Evolutionary conservation across 2,888 invertebrate genomes (phyloP).

Genomic region (Trissolcus japonicus): DNA sequence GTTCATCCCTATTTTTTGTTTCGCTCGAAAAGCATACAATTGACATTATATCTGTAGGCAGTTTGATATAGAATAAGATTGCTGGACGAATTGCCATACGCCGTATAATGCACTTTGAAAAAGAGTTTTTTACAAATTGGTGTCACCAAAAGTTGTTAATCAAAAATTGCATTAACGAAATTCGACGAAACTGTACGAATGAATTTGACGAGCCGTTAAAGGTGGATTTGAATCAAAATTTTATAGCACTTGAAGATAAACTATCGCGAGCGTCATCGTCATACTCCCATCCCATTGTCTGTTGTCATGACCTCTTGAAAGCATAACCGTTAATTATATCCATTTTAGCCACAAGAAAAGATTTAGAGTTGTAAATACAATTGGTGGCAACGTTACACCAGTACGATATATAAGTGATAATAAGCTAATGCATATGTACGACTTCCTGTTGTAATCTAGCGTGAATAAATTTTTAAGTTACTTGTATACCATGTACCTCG

Average conservation of each 20-base stretch:
- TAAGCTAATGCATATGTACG: conserved; percentile 45
- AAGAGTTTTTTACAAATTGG: not conserved
- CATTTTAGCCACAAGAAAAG: conserved; percentile 19
- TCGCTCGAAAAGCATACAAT: not conserved
- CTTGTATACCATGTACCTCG: conserved; percentile 27
- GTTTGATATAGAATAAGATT: not conserved
- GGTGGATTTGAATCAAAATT: not conserved
- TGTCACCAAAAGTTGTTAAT: not conserved
- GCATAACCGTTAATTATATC: conserved; percentile 30
- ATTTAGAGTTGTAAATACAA: conserved; percentile 48
- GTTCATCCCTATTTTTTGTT: conserved; percentile 1
- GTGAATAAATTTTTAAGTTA: conserved; percentile 41
- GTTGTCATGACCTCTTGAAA: conserved; percentile 28
- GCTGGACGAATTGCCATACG: not conserved
- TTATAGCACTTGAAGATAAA: not conserved
- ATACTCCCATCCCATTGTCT: conserved; percentile 23
- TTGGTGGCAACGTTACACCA: conserved; percentile 46
- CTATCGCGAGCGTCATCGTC: not conserved
- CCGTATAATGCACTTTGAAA: not conserved
- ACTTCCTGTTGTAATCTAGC: conserved; percentile 44
- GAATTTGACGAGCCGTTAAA: conserved; percentile 11
- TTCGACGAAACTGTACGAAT: not conserved
- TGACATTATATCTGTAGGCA: not conserved
- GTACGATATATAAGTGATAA: conserved; percentile 53
- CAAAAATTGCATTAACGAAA: not conserved